Evolutionary conservation across 2,797 vertebrate genomes (phyloP).

Genomic region (Hypotaenidia philippensis): DNA sequence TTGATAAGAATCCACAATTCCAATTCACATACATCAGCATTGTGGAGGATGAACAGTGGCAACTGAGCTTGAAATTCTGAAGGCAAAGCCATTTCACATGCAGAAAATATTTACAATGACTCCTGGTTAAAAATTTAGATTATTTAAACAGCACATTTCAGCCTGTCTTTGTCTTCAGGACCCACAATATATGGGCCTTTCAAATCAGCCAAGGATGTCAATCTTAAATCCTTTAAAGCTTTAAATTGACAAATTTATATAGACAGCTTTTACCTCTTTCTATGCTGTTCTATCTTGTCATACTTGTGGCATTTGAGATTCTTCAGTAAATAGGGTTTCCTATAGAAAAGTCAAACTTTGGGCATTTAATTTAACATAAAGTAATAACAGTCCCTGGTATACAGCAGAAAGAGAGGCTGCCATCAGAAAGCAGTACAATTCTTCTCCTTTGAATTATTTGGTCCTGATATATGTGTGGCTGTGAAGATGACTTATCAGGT

Average conservation of each 20-base stretch:
- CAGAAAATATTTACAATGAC: neutral
- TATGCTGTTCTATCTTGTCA: neutral
- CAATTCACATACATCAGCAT: rapidly evolving
- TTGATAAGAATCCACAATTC: neutral
- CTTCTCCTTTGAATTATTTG: neutral
- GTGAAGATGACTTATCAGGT: neutral
- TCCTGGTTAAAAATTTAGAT: neutral
- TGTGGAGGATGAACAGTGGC: neutral
- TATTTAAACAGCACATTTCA: neutral
- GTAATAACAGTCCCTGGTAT: neutral
- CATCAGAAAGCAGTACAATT: neutral
- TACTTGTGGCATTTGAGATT: neutral
- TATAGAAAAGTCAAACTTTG: neutral
- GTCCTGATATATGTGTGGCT: neutral
- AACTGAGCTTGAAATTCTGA: neutral
- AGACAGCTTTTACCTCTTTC: neutral
- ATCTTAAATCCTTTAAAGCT: neutral
- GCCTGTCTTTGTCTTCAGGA: neutral
- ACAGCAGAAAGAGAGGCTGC: neutral
- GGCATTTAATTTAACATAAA: neutral
- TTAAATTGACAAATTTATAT: neutral
- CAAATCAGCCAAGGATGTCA: neutral
- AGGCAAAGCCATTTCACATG: neutral
- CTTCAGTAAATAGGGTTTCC: neutral
- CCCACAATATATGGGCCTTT: neutral